Percentiles rank a stretch among this genome's conserved stretches.
phyloP scores from a whole-genome alignment of 2,797 vertebrate genomes.

The Notamacropus eugenii region DNA sequence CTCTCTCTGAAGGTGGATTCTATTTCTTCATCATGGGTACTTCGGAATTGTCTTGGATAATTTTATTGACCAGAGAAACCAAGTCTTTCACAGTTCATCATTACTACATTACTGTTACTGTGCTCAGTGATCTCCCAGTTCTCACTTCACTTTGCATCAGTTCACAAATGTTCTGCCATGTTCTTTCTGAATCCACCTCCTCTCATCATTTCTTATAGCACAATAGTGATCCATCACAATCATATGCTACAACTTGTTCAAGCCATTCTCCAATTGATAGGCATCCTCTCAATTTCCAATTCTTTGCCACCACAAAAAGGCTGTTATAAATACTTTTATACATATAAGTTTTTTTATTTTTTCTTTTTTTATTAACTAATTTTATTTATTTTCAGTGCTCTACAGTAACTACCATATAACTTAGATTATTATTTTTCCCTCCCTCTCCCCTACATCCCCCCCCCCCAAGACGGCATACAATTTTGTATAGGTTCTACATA shows the following conservation, averaged over 20 bases:
- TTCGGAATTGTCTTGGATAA: neutral
- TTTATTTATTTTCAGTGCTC: no score
- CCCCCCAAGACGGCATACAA: no score
- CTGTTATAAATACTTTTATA: neutral
- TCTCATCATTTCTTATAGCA: neutral
- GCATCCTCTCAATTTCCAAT: neutral
- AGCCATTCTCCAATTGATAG: neutral
- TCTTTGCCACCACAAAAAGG: neutral
- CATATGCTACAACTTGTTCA: neutral
- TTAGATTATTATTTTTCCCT: no score
- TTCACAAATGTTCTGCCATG: neutral
- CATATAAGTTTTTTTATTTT: neutral
- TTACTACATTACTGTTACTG: neutral
- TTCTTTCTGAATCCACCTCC: neutral
- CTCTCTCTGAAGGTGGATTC: neutral
- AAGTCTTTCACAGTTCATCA: neutral
- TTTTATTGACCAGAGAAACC: neutral
- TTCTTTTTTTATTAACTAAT: no score
- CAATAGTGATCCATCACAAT: neutral
- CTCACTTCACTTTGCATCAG: neutral
- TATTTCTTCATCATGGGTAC: neutral
- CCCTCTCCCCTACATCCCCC: no score
- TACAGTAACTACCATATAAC: no score
- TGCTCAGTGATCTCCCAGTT: neutral
- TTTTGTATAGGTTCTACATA: no score